A percentile compares a stretch with the other conserved stretches of the same genome.
phyloP scores from a whole-genome alignment of 2,797 vertebrate species.

The Myotis vivesi region DNA sequence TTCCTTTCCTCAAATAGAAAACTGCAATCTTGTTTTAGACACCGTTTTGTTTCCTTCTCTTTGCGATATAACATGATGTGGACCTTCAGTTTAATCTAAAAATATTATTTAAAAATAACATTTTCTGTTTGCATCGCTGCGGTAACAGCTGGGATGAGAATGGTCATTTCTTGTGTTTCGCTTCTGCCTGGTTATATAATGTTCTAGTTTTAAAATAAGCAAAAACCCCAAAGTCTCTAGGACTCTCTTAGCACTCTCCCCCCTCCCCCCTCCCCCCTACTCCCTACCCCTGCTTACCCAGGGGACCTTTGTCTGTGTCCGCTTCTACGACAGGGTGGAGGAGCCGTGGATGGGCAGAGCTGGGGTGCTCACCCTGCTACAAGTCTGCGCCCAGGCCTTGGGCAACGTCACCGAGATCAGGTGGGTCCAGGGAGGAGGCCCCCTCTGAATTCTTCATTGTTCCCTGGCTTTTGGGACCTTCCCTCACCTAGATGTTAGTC shows the following conservation, averaged over 20 bases:
- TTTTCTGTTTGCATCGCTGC: background rate
- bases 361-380: constrained; percentile 72
- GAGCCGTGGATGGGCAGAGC: constrained; percentile 84
- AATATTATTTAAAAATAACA: background rate
- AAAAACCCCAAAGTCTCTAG: background rate
- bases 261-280: background rate
- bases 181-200: background rate
- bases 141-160: background rate
- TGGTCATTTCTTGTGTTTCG: background rate
- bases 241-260: too few species aligned
- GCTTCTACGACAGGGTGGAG: constrained; percentile 83
- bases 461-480: background rate
- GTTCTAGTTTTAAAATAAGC: constrained; percentile 19
- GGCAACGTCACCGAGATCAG: constrained; percentile 80
- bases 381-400: constrained; percentile 74
- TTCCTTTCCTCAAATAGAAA: background rate
- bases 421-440: constrained; percentile 75
- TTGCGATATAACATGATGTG: background rate
- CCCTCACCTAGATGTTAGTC: background rate
- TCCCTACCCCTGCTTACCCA: background rate
- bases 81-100: constrained; percentile 27
- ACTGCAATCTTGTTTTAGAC: background rate
- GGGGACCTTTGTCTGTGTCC: background rate
- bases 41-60: background rate
- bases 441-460: background rate